These are phyloP conservation scores for Drosophila limbata DNA, from an alignment of 2,888 invertebrate genomes.

Conservation along the genomic window DNA sequence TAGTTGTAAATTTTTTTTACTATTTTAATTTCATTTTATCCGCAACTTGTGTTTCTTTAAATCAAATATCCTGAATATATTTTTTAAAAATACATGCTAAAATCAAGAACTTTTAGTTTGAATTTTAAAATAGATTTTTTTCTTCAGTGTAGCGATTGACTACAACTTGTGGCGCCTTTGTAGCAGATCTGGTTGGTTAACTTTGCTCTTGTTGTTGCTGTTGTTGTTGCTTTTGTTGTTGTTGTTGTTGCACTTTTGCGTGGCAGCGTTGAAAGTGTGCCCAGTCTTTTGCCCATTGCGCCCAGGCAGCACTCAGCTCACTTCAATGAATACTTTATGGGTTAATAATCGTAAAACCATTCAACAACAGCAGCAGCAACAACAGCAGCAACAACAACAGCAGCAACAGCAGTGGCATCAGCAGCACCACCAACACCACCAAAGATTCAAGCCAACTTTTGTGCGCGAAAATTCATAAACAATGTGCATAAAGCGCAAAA, in stretches of 20 bases:
- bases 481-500: constrained; percentile 79
- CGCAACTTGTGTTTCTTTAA: too few species aligned
- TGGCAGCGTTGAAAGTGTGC: constrained; percentile 52
- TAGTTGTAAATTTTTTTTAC: too few species aligned
- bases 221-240: constrained; percentile 55
- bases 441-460: constrained; percentile 66
- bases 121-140: too few species aligned
- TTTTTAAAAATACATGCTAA: too few species aligned
- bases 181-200: constrained; percentile 38
- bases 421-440: constrained; percentile 1
- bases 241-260: constrained; percentile 81
- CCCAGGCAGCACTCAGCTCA: constrained; percentile 71
- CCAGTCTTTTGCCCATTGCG: constrained; percentile 14
- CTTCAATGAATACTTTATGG: constrained; percentile 83
- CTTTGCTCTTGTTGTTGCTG: constrained; percentile 52
- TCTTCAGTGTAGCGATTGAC: constrained; percentile 36
- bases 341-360: constrained; percentile 84
- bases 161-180: constrained; percentile 79
- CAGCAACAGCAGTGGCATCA: constrained; percentile 11
- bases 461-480: constrained; percentile 79
- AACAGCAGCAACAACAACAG: constrained; percentile 25
- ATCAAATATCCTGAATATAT: too few species aligned
- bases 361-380: constrained; percentile 57
- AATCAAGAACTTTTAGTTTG: too few species aligned
- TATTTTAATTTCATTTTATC: too few species aligned